Evolutionary conservation across 2,888 invertebrate species (phyloP), one percentile per base, ranked within the genome.

Genomic region (Diarsia rubi): DNA sequence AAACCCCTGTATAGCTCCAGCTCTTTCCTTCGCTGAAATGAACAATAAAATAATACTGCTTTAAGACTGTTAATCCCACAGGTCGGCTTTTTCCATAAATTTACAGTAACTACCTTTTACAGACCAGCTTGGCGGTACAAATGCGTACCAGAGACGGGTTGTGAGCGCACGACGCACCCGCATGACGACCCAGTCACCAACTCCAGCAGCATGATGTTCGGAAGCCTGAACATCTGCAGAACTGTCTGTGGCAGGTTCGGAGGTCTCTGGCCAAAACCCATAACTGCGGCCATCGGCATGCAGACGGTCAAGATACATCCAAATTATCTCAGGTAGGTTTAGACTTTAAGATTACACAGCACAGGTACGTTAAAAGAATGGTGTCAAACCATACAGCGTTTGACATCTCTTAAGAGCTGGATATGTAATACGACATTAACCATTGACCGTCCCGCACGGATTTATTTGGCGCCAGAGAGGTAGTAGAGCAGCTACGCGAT

Each of bases 191-290:
- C 83, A 86, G 85, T 73, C 87, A 96, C 27, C 16, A 82, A 91
- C 88, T 88, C 54, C 85, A 89, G 91, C 16, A 81, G 78, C 24
- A 70, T 85, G 24, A 67, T 91, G 21, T 96, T 93, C 88, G 88
- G 91, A 54, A 97, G 97, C 71, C 91, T 98, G 82, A 97, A 97
- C 77, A 95, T 97, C 59, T 98, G 98, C 86, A 96, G 98, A 31
- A 94, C 98, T 11, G 97, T 97, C 0, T 98, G 98, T 85, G 98
- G 98, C 0, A 93, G 96, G 52, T 97, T 97, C 86, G 98, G 98
- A 0, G 96, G 97, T 0, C 94, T 98, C 24, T 98, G 98, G 98
- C 98, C 98, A 0, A 93, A 95, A 87, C 98, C 98, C 0, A 97
- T 97, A 2, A 96, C 95, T 0, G 96, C 95, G 0, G 95, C 95